Percentiles rank a stretch among this genome's conserved stretches.
phyloP scores from a whole-genome alignment of 1,140 invertebrate genomes.

The Papilio glaucus region DNA sequence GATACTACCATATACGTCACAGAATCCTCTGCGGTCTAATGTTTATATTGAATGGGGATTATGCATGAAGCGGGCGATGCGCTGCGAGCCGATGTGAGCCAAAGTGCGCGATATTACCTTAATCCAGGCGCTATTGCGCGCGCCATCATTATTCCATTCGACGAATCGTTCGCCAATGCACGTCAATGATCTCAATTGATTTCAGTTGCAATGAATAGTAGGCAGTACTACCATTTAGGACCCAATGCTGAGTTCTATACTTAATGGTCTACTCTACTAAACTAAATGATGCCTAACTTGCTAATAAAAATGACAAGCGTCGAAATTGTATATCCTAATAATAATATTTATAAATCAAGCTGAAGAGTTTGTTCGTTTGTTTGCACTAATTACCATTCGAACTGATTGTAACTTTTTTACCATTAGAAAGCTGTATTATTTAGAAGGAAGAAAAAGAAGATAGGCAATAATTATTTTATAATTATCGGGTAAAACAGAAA shows the following conservation, averaged over 20 bases:
- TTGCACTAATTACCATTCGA: no score
- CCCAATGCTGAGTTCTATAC: background rate
- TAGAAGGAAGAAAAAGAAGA: no score
- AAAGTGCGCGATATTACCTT: slow-evolving; percentile 27
- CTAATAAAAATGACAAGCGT: no score
- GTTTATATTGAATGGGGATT: slow-evolving; percentile 19
- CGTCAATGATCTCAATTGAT: slow-evolving; percentile 12
- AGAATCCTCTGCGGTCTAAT: background rate
- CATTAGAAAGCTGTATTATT: no score
- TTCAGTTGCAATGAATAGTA: slow-evolving; percentile 13
- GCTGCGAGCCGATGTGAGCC: background rate
- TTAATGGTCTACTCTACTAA: background rate
- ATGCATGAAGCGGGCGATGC: background rate
- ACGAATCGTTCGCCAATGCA: slow-evolving; percentile 17
- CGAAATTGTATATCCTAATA: no score
- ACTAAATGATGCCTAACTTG: no score
- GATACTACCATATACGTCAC: background rate
- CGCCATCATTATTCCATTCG: slow-evolving; percentile 28
- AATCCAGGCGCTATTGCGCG: slow-evolving; percentile 1
- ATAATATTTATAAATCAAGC: no score
- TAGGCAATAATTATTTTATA: no score
- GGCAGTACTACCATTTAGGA: background rate
- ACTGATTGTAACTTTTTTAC: no score
- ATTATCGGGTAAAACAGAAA: no score
- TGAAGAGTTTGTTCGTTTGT: no score